Evolutionary conservation across 2,888 invertebrate genomes (phyloP).

Genomic region (Nezara viridula): DNA sequence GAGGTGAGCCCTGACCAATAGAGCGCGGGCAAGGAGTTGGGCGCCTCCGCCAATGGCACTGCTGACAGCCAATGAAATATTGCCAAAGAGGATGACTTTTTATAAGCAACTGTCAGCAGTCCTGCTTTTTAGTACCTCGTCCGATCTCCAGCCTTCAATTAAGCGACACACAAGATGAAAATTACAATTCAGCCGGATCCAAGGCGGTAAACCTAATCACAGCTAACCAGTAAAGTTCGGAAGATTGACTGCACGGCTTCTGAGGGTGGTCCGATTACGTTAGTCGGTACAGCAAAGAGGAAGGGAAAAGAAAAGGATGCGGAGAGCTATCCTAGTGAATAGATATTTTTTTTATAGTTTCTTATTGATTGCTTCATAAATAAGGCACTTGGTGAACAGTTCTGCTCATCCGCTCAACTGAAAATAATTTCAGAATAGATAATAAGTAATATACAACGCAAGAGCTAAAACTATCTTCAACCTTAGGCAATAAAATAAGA

Average conservation of each 20-base stretch:
- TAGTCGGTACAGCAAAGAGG: neutral
- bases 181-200: neutral
- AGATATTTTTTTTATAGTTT: too few species aligned
- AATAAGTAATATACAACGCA: too few species aligned
- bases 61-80: slow-evolving; percentile 40
- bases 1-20: neutral
- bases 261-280: neutral
- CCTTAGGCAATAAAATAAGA: too few species aligned
- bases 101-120: neutral
- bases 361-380: neutral
- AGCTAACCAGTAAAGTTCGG: neutral
- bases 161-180: neutral
- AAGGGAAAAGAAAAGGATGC: neutral
- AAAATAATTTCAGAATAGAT: too few species aligned
- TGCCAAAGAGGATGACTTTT: neutral
- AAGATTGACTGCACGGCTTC: neutral
- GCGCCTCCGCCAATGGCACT: neutral
- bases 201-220: neutral
- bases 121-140: neutral
- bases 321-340: neutral
- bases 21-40: neutral
- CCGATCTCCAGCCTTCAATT: neutral
- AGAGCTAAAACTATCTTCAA: too few species aligned
- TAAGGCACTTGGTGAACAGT: neutral
- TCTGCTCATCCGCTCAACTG: too few species aligned